These are phyloP conservation scores for Falco cherrug DNA, from an alignment of 2,797 vertebrate species.

Conservation along the genomic window DNA sequence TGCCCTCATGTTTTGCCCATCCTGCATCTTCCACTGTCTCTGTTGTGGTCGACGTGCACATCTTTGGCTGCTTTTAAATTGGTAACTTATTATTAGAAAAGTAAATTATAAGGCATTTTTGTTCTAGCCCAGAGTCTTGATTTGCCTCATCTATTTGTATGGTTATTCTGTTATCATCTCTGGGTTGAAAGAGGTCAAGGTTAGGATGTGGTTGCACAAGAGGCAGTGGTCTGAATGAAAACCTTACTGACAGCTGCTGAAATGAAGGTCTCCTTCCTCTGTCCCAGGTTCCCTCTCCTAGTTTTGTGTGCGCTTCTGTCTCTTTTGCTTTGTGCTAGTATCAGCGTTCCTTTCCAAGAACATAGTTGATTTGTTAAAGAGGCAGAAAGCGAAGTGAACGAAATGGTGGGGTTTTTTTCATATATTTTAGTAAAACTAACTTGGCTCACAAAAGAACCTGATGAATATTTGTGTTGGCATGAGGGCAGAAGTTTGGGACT, in stretches of 20 bases:
- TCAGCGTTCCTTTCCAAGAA: neutral
- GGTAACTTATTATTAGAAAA: neutral
- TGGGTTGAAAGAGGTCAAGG: neutral
- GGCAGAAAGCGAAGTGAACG: neutral
- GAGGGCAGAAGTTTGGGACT: neutral
- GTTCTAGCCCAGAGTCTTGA: neutral
- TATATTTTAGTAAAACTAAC: neutral
- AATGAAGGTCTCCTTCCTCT: neutral
- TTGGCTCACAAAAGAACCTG: neutral
- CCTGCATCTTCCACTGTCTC: neutral
- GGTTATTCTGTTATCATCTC: neutral
- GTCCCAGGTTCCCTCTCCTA: neutral
- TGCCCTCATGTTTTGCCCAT: neutral
- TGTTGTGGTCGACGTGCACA: neutral
- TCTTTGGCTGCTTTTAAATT: neutral
- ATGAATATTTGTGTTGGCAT: neutral
- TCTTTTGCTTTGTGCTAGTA: neutral
- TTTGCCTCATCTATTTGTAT: slow-evolving; percentile 8
- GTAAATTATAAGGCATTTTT: neutral
- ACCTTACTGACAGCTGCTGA: neutral
- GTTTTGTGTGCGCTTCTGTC: neutral
- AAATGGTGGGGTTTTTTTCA: neutral
- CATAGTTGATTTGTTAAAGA: neutral
- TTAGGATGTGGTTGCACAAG: neutral
- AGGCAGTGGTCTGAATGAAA: neutral